Percentiles rank a stretch among this genome's conserved stretches.
phyloP scores from a whole-genome alignment of 2,888 invertebrate species.

The Drosophila pseudotakahashii region DNA sequence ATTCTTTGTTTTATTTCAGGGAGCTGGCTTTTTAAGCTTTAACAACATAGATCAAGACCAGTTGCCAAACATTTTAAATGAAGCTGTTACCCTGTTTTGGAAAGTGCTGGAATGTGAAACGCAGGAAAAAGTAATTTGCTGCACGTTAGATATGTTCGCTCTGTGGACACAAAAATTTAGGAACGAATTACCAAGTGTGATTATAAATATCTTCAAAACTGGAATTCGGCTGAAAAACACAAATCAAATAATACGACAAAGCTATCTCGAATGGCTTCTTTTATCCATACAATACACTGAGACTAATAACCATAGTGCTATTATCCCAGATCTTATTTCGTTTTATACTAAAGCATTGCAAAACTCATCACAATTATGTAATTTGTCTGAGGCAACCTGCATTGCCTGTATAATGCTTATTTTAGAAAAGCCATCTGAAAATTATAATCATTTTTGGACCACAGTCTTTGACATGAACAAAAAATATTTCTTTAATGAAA shows the following conservation, averaged over 20 bases:
- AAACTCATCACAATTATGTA: conserved; percentile 90
- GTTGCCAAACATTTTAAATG: conserved; percentile 86
- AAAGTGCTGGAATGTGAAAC: conserved; percentile 94
- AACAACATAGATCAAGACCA: conserved; percentile 88
- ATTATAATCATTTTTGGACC: conserved; percentile 87
- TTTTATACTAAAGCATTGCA: conserved; percentile 90
- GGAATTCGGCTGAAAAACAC: conserved; percentile 91
- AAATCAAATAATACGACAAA: conserved; percentile 90
- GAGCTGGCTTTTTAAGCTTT: conserved; percentile 90
- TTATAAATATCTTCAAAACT: conserved; percentile 89
- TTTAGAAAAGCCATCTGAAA: conserved; percentile 85
- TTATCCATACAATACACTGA: conserved; percentile 87
- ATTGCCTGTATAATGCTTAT: conserved; percentile 89
- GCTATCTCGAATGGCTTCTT: conserved; percentile 91
- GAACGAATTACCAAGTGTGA: conserved; percentile 87
- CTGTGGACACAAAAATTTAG: conserved; percentile 90
- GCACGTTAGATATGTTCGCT: conserved; percentile 91
- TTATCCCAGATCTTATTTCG: conserved; percentile 88
- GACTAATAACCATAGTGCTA: conserved; percentile 83
- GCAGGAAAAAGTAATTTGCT: conserved; percentile 95
- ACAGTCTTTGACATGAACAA: conserved; percentile 90
- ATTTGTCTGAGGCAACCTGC: conserved; percentile 89
- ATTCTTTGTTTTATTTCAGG: conserved; percentile 82
- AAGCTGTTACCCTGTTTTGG: conserved; percentile 88
- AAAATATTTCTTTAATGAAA: conserved; percentile 92